Base-by-base conservation (phyloP, 2,113 vertebrate genomes). In the Syngnathus typhle region DNA sequence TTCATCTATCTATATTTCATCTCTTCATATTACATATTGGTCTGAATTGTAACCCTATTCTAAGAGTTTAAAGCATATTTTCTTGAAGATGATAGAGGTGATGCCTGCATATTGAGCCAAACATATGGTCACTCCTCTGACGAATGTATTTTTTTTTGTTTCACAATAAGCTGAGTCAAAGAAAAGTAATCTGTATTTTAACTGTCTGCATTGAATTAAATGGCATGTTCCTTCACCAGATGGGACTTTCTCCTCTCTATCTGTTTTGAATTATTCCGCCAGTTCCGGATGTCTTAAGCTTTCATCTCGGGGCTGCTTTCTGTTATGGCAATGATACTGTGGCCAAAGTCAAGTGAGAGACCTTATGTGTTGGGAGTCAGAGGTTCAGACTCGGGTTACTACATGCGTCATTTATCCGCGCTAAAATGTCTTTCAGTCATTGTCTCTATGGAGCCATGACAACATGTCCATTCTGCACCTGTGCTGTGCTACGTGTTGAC, bases 241-340 rank as follows among this genome's bases (percentile, higher is more conserved):
- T 85, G 77, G 76, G 78, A 88, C 88, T 91, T 89, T 91, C 82
- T 86, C 84, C 74, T 85, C 80, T 60, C 77, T 79, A 74, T 89
- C 88, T 89, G 85, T 69, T 67, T 80, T 88, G 81, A 87, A 89
- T 89, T 90, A 89, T 88, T 85, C 79, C 81, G 84, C 82, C 84
- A 82, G 81, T 89, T 85, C 88, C 77, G 83, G 84, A 80, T 87
- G 83, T 88, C 81, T 85, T 69, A 64, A 79, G 75, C 87, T 88
- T 90, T 89, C 83, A 88, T 89, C 84, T 84, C 19, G 2, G 69
- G 87, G 72, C 86, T 88, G 86, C 71, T 77, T 82, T 70, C 65
- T 81, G 84, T 89, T 88, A 84, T 69, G 62, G 60, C 44, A 78
- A 36, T 75, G 83, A 78, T 79, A 82, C 68, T 79, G 76, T 69